Conservation (phyloP, 2,888 invertebrate genomes). For the Psococerastis gibbosa region DNA sequence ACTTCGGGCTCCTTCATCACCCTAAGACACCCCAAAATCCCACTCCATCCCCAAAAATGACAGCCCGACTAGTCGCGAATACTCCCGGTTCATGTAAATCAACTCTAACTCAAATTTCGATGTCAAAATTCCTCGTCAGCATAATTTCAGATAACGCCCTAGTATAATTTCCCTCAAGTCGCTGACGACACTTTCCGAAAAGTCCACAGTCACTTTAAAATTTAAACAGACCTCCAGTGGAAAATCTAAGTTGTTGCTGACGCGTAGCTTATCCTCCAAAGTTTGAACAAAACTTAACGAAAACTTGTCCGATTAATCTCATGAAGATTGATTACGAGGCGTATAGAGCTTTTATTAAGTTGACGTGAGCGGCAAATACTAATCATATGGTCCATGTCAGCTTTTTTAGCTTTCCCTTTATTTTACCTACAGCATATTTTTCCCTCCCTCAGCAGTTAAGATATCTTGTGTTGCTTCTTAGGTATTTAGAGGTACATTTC, state of each 20-base stretch:
- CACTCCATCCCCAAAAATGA: too few species aligned
- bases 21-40: too few species aligned
- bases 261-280: constrained; percentile 7
- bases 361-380: constrained; percentile 17
- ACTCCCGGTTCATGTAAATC: too few species aligned
- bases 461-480: background rate
- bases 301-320: constrained; percentile 11
- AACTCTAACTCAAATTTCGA: too few species aligned
- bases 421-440: constrained; percentile 5
- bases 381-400: constrained; percentile 2
- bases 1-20: too few species aligned
- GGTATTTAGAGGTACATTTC: background rate
- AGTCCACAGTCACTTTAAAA: too few species aligned
- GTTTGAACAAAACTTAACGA: constrained; percentile 10
- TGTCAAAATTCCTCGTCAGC: too few species aligned
- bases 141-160: too few species aligned
- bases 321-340: constrained; percentile 10
- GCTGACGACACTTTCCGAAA: too few species aligned
- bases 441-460: background rate
- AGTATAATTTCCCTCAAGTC: too few species aligned
- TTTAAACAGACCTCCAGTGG: too few species aligned
- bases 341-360: constrained; percentile 14
- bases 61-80: too few species aligned
- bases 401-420: background rate
- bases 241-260: constrained; percentile 2